A percentile compares a stretch with the other conserved stretches of the same genome.
Evolutionary conservation across 2,888 invertebrate genomes (phyloP).

Genomic region (Megaustenia siamemsis): DNA sequence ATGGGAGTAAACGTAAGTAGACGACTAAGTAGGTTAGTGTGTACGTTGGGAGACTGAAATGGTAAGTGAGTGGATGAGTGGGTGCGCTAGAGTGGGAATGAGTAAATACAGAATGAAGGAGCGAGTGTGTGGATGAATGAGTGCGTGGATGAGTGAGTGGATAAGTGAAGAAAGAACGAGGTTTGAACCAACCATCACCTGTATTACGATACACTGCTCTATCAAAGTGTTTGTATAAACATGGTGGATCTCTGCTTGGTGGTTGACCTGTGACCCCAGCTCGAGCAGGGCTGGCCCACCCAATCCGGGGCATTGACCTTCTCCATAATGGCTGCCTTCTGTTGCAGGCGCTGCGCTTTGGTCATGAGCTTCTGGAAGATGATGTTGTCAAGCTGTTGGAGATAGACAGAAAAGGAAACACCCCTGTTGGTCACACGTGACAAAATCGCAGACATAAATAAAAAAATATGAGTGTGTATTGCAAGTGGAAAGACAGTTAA

Average conservation of each 20-base stretch:
- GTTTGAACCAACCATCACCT: no score
- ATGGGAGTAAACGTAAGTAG: neutral
- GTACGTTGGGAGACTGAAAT: neutral
- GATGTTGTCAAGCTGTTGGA: slow-evolving; percentile 26
- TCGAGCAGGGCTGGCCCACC: slow-evolving; percentile 23
- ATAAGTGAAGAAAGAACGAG: neutral
- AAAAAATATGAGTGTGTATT: no score
- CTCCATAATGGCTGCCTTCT: neutral
- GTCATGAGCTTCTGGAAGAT: slow-evolving; percentile 24
- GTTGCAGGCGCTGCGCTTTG: slow-evolving; percentile 38
- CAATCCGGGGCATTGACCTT: neutral
- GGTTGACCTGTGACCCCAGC: neutral
- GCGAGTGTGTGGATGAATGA: neutral
- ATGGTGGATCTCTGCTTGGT: slow-evolving; percentile 37
- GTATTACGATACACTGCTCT: slow-evolving; percentile 17
- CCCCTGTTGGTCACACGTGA: no score
- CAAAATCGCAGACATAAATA: no score
- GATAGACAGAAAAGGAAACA: neutral
- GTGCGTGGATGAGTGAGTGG: no score
- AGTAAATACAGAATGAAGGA: neutral
- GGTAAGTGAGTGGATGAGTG: neutral
- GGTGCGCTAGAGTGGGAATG: neutral
- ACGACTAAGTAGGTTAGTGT: neutral
- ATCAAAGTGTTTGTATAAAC: slow-evolving; percentile 12
- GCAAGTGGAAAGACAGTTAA: no score